Conservation (phyloP, 1,140 invertebrate genomes). For the Ruditapes philippinarum region DNA sequence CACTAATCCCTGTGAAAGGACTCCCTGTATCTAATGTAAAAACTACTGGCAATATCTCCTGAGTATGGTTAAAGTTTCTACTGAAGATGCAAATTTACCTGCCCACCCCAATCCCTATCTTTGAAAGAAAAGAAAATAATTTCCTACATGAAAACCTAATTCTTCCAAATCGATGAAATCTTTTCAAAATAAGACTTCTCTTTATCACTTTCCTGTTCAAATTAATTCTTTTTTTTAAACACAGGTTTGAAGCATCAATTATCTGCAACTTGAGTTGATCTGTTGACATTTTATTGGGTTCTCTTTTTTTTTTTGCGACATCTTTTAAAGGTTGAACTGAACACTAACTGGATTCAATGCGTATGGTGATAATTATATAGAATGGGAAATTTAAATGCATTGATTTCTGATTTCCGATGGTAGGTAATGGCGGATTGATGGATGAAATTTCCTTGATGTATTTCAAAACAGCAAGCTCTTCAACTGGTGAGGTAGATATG, state of each 20-base stretch:
- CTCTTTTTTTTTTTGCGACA: no score
- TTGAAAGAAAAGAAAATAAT: no score
- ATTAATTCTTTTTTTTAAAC: not conserved
- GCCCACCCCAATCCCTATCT: not conserved
- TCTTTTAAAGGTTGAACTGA: not conserved
- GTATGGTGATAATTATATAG: not conserved
- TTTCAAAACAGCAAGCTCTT: conserved; percentile 24
- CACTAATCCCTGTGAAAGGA: conserved; percentile 17
- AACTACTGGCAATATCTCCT: conserved; percentile 32
- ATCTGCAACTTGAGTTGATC: no score
- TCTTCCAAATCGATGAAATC: no score
- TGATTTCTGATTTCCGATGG: not conserved
- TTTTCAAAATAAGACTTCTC: no score
- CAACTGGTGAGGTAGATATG: conserved; percentile 54
- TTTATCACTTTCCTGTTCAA: not conserved
- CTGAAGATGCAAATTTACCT: not conserved
- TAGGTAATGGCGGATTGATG: not conserved
- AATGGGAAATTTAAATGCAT: no score
- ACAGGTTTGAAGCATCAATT: not conserved
- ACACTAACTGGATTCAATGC: not conserved
- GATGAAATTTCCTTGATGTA: not conserved
- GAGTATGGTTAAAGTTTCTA: not conserved
- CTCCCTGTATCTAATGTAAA: conserved; percentile 1
- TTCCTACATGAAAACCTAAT: not conserved
- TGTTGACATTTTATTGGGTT: no score